Conservation (phyloP, 2,888 invertebrate species). For the Drosophila limbata region DNA sequence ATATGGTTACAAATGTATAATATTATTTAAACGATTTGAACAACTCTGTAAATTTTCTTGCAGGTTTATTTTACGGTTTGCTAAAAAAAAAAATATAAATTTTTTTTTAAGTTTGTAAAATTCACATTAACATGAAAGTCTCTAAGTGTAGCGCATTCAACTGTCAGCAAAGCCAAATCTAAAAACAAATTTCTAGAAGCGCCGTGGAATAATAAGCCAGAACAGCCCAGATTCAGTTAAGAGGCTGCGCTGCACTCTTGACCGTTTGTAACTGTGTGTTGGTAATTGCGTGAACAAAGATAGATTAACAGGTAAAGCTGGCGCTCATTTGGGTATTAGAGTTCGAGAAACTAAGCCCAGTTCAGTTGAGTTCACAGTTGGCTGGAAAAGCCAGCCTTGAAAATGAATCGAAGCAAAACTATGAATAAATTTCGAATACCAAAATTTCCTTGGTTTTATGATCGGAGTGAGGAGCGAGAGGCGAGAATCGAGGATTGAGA, state of each 20-base stretch:
- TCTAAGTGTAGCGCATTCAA: slow-evolving; percentile 25
- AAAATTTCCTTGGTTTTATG: slow-evolving; percentile 42
- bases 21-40: too few relatives aligned
- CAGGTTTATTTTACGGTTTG: too few relatives aligned
- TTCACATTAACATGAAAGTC: too few relatives aligned
- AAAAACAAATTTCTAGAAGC: slow-evolving; percentile 48
- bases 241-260: slow-evolving; percentile 38
- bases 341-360: slow-evolving; percentile 17
- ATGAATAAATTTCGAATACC: slow-evolving; percentile 61
- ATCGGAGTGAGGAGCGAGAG: slow-evolving; percentile 14
- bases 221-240: slow-evolving; percentile 18
- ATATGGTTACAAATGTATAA: too few relatives aligned
- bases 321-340: slow-evolving; percentile 51
- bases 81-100: too few relatives aligned
- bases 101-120: too few relatives aligned
- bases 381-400: slow-evolving; percentile 73
- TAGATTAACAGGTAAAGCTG: slow-evolving; percentile 74
- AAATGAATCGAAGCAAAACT: slow-evolving; percentile 59
- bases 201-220: slow-evolving; percentile 45
- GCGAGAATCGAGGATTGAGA: neutral
- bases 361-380: slow-evolving; percentile 9
- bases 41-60: too few relatives aligned
- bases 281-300: slow-evolving; percentile 72
- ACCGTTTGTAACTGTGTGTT: slow-evolving; percentile 45
- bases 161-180: slow-evolving; percentile 8